Evolutionary conservation across 1,140 invertebrate genomes (phyloP), one percentile per base, ranked within the genome.

Genomic region (Zaprionus tsacasi): DNA sequence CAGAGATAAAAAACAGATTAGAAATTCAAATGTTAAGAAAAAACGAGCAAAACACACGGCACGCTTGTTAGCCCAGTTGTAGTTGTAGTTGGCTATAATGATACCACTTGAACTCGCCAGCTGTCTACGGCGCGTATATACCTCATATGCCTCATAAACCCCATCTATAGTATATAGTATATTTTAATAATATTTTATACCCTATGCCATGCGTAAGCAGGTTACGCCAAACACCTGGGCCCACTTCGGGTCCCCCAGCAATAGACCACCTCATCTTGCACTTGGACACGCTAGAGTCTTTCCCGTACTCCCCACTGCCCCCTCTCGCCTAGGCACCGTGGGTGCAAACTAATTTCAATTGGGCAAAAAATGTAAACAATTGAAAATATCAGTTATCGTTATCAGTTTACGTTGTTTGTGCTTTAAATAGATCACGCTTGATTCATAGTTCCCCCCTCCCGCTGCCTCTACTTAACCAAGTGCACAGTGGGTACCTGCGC

Each of bases 1-100:
- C 40, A 78, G 82, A 86, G 82, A 86, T 86, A 88, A 87, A 88
- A 87, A 88, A 89, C 85, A 75, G 85, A 88, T 88, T 88, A 88
- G 85, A 88, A 88, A 88, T 88, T 88, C 85, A 88, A 88, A 88
- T 80, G 80, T 75, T 75, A 81, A 59, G 40, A 40, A 52, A 35
- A 69, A 77, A 21, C 21, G 21, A 30, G 27, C 27, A 30, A 30
- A 30, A 72, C 74, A 73, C 69, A 71, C 79, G 70, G 60, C 58
- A 63, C 70, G 64, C 76, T 70, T 60, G 63, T 81, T 57, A 73
- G 15, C 68, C 61, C 45, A 21, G 76, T 25, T 66, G 21, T 56
- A 50, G 7, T 52, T 69, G 38, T 66, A n/a, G n/a, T n/a, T n/a
- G 60, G 25, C 58, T 30, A 70, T 43, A 48, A 66, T 54, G 65